Percentiles rank a stretch among this genome's conserved stretches.
These are phyloP conservation scores for Corticium candelabrum DNA, from an alignment of 37 sponge, comb jelly and placozoan genomes.

Conservation along the genomic window DNA sequence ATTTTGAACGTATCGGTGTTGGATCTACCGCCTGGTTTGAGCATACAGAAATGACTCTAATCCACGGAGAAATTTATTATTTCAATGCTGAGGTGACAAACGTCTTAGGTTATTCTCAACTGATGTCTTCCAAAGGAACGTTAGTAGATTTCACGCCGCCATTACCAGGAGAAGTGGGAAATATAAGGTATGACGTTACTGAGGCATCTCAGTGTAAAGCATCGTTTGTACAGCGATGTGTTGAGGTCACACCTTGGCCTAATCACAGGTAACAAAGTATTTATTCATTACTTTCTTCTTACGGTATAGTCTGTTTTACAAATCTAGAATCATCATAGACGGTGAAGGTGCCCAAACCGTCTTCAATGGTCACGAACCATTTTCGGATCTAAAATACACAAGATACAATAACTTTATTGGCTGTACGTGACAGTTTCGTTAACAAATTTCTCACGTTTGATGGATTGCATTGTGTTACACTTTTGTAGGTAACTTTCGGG, in stretches of 20 bases:
- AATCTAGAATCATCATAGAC: constrained; percentile 51
- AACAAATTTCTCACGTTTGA: no score
- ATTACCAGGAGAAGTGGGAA: background rate
- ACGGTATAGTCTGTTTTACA: background rate
- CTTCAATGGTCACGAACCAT: constrained; percentile 72
- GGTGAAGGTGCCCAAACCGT: constrained; percentile 51
- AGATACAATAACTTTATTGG: constrained; percentile 41
- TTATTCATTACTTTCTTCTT: background rate
- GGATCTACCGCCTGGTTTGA: background rate
- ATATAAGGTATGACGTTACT: background rate
- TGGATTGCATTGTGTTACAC: no score
- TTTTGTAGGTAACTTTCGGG: constrained; percentile 69
- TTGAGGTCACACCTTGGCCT: background rate
- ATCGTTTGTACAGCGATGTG: background rate
- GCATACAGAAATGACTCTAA: background rate
- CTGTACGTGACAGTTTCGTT: constrained; percentile 21
- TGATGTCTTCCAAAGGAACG: constrained; percentile 47
- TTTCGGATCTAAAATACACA: constrained; percentile 58
- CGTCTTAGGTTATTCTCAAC: constrained; percentile 33
- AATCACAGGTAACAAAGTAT: background rate
- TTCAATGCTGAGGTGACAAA: constrained; percentile 57
- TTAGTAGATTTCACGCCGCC: constrained; percentile 72
- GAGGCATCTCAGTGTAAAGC: background rate
- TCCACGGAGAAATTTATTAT: constrained; percentile 23
- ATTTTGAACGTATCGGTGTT: background rate